A percentile compares a stretch with the other conserved stretches of the same genome.
These are phyloP conservation scores for Channa striata DNA, from an alignment of 2,797 vertebrate genomes.

Conservation along the genomic window DNA sequence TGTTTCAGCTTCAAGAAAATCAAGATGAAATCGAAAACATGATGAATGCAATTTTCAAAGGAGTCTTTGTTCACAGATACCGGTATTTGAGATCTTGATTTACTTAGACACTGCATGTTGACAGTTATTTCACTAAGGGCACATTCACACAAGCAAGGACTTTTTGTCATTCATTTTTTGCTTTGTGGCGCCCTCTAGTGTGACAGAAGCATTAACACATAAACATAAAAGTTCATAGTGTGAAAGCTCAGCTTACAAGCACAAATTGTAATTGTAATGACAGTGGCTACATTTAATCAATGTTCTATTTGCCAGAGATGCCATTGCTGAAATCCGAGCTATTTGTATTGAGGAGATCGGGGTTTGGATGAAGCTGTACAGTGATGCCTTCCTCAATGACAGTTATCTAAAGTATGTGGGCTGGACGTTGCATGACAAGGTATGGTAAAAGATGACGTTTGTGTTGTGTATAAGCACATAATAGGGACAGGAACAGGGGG, in stretches of 20 bases:
- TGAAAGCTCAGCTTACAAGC: constrained; percentile 2
- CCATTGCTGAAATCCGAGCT: constrained; percentile 95
- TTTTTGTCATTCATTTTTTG: constrained; percentile 2
- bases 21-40: constrained; percentile 99
- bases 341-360: constrained; percentile 96
- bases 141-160: background rate
- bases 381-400: constrained; percentile 96
- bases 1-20: constrained; percentile 97
- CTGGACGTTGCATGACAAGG: constrained; percentile 98
- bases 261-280: background rate
- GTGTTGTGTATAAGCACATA: background rate
- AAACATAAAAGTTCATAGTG: background rate
- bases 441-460: constrained; percentile 81
- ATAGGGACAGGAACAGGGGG: too few relatives aligned
- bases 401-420: constrained; percentile 97
- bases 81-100: constrained; percentile 79
- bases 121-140: constrained; percentile 18
- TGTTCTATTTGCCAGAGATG: constrained; percentile 84
- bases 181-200: constrained; percentile 66
- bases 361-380: constrained; percentile 98
- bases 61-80: constrained; percentile 98
- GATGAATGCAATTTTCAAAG: constrained; percentile 99
- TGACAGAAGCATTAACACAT: constrained; percentile 5
- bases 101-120: background rate
- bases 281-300: background rate